These are phyloP conservation scores for Pasiphila rectangulata DNA, from an alignment of 2,888 invertebrate species.

Conservation along the genomic window DNA sequence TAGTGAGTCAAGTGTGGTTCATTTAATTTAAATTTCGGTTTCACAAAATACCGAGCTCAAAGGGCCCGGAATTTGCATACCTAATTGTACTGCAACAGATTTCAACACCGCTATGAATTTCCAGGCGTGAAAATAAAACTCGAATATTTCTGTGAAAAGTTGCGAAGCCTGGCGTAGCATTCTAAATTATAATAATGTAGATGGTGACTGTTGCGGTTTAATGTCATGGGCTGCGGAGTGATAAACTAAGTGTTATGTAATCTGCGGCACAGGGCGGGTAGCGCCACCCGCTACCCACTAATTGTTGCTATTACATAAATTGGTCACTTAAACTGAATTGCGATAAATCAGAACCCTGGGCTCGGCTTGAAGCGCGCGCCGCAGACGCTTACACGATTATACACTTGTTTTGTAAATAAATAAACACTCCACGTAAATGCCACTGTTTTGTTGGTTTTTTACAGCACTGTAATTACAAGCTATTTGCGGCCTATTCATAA, in stretches of 20 bases:
- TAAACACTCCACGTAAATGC: slow-evolving; percentile 29
- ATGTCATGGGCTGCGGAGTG: slow-evolving; percentile 22
- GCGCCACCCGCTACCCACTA: slow-evolving; percentile 45
- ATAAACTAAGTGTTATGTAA: slow-evolving; percentile 15
- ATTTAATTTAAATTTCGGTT: background rate
- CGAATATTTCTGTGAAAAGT: slow-evolving; percentile 6
- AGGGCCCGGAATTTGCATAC: background rate
- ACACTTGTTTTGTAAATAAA: slow-evolving; percentile 45
- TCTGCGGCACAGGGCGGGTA: slow-evolving; percentile 34
- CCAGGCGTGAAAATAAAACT: slow-evolving; percentile 2
- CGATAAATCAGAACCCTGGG: slow-evolving; percentile 54
- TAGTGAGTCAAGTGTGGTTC: background rate
- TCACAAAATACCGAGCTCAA: background rate
- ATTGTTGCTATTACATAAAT: slow-evolving; percentile 65
- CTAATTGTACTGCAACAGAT: background rate
- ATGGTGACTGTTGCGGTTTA: slow-evolving; percentile 21
- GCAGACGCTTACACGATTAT: slow-evolving; percentile 43
- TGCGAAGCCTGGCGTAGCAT: slow-evolving; percentile 3
- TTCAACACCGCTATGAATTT: background rate
- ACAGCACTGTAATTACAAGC: slow-evolving; percentile 5
- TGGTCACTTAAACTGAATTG: slow-evolving; percentile 61
- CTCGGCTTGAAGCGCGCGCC: slow-evolving; percentile 39
- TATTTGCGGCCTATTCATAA: slow-evolving; percentile 12
- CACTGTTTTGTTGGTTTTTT: slow-evolving; percentile 25
- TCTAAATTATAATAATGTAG: slow-evolving; percentile 12